Evolutionary conservation across 2,888 invertebrate species (phyloP).

Genomic region (Leptarthrus brevirostris): DNA sequence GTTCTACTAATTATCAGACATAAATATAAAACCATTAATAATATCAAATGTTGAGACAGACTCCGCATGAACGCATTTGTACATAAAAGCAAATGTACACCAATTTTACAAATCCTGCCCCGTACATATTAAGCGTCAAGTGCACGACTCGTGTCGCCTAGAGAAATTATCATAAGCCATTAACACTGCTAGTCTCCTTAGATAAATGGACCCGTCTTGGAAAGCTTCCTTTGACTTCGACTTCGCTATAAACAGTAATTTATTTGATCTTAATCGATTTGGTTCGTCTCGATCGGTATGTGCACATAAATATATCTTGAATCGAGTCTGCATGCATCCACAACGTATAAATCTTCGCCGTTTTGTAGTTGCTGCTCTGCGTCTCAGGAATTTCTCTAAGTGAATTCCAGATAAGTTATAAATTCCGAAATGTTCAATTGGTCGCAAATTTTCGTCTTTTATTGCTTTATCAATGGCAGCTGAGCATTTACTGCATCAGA

Average conservation of each 20-base stretch:
- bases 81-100: not conserved
- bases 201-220: slow-evolving; percentile 7
- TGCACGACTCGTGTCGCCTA: slow-evolving; percentile 4
- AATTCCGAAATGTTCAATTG: slow-evolving; percentile 42
- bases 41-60: not conserved
- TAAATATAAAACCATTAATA: not conserved
- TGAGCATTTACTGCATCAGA: slow-evolving; percentile 19
- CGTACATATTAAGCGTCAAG: too few species aligned
- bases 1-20: not conserved
- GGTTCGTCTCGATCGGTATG: slow-evolving; percentile 25
- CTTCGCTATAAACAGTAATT: slow-evolving; percentile 25
- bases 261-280: slow-evolving; percentile 49
- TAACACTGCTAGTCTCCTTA: not conserved
- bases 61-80: not conserved
- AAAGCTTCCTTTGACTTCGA: slow-evolving; percentile 15
- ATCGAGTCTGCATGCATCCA: slow-evolving; percentile 6
- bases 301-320: not conserved
- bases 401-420: slow-evolving; percentile 48
- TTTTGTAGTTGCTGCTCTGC: not conserved
- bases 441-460: slow-evolving; percentile 31
- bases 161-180: slow-evolving; percentile 3
- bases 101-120: not conserved
- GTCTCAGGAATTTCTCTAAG: slow-evolving; percentile 36
- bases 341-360: slow-evolving; percentile 12
- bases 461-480: slow-evolving; percentile 28